Evolutionary conservation across 1,140 invertebrate genomes (phyloP).

Genomic region (Trichomalopsis sarcophagae): DNA sequence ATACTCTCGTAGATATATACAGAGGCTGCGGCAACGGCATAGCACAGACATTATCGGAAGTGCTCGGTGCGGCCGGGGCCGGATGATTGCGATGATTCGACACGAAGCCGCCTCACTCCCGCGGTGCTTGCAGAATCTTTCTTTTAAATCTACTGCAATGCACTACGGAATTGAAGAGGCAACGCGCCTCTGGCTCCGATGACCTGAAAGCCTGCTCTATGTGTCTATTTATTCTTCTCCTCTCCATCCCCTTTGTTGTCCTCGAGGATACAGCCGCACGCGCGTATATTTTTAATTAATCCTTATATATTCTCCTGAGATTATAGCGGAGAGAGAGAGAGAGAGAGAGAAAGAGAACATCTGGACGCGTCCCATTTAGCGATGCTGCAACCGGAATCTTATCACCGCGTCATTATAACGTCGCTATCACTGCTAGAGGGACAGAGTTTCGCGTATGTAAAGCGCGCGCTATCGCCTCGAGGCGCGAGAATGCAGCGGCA

Average conservation of each 20-base stretch:
- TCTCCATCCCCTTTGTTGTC: slow-evolving; percentile 33
- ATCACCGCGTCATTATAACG: slow-evolving; percentile 23
- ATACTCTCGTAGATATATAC: neutral
- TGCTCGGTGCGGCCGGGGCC: neutral
- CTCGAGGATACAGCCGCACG: neutral
- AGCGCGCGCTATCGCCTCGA: slow-evolving; percentile 2
- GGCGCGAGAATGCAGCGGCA: slow-evolving; percentile 1
- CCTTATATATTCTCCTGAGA: neutral
- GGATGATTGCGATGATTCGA: slow-evolving; percentile 64
- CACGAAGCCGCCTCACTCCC: slow-evolving; percentile 85
- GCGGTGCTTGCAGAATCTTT: slow-evolving; percentile 88
- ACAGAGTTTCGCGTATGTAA: neutral
- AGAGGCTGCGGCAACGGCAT: neutral
- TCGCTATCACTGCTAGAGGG: neutral
- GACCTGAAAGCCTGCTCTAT: neutral
- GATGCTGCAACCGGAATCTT: slow-evolving; percentile 11
- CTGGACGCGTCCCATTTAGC: slow-evolving; percentile 9
- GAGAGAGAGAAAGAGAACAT: neutral
- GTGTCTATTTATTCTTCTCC: slow-evolving; percentile 22
- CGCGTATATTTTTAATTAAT: slow-evolving; percentile 13
- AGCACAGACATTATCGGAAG: slow-evolving; percentile 31
- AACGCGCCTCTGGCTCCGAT: slow-evolving; percentile 64
- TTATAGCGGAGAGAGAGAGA: neutral
- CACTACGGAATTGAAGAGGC: slow-evolving; percentile 93
- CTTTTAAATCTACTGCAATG: slow-evolving; percentile 86